A percentile compares a stretch with the other conserved stretches of the same genome.
These are phyloP conservation scores for Halichoerus grypus DNA, from an alignment of 2,113 vertebrate species.

Conservation along the genomic window DNA sequence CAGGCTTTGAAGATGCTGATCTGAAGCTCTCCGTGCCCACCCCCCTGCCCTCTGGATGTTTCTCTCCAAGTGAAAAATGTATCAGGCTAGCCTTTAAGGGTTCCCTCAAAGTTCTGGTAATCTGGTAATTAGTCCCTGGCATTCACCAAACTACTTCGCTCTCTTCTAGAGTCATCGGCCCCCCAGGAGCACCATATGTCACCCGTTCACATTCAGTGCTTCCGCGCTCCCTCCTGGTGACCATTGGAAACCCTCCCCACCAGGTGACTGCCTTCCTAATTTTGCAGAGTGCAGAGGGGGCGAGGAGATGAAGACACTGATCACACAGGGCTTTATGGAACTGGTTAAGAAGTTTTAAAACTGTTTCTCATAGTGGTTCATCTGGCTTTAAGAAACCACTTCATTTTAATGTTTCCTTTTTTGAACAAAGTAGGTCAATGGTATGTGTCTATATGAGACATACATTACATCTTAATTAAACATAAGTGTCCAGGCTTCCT, in stretches of 20 bases:
- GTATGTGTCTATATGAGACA: not conserved
- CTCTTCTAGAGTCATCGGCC: not conserved
- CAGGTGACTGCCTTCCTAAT: not conserved
- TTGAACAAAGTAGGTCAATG: constrained; percentile 56
- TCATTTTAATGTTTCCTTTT: constrained; percentile 56
- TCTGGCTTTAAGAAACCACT: not conserved
- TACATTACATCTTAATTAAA: constrained; percentile 14
- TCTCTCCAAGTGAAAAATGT: constrained; percentile 39
- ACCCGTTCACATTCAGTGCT: not conserved
- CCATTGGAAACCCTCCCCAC: not conserved
- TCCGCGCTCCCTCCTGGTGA: not conserved
- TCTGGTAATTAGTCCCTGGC: constrained; percentile 62
- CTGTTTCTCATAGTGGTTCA: not conserved
- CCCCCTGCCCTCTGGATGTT: not conserved
- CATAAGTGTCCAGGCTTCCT: not conserved
- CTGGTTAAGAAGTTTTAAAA: not conserved
- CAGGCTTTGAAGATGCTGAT: not conserved
- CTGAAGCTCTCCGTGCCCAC: not conserved
- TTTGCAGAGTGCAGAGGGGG: not conserved
- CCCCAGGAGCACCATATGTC: not conserved
- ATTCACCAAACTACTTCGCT: not conserved
- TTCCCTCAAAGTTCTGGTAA: constrained; percentile 41
- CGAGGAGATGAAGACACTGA: not conserved
- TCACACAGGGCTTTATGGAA: not conserved
- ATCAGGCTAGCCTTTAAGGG: not conserved